phyloP scores from a whole-genome alignment of 2,888 invertebrate species.

The Furcula furcula region DNA sequence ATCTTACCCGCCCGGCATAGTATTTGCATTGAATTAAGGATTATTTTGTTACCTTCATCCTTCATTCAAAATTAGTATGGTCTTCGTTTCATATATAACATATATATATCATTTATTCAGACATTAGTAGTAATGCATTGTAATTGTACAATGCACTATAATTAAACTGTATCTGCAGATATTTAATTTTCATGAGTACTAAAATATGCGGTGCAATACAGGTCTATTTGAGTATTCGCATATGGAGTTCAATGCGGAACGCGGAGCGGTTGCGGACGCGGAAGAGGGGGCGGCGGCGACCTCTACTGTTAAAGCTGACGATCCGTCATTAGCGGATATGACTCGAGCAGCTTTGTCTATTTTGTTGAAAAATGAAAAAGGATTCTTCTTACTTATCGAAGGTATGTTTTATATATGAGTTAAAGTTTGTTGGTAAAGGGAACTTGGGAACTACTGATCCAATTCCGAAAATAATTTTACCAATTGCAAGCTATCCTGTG shows the following conservation, averaged over 20 bases:
- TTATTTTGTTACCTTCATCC: slow-evolving; percentile 26
- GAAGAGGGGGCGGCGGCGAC: slow-evolving; percentile 82
- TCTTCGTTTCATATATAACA: slow-evolving; percentile 12
- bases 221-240: slow-evolving; percentile 90
- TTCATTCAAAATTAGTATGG: slow-evolving; percentile 22
- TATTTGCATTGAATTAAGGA: slow-evolving; percentile 40
- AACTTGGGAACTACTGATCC: too few relatives aligned
- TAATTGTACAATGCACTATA: too few relatives aligned
- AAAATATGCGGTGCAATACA: slow-evolving; percentile 38
- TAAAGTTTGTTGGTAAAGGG: too few relatives aligned
- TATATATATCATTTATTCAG: too few relatives aligned
- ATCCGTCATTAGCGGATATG: slow-evolving; percentile 90
- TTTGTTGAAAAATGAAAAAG: slow-evolving; percentile 86
- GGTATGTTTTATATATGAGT: slow-evolving; percentile 78
- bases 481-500: too few relatives aligned
- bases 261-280: slow-evolving; percentile 82
- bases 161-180: background rate
- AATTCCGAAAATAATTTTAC: too few relatives aligned
- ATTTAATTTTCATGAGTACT: too few relatives aligned
- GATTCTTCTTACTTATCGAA: slow-evolving; percentile 89
- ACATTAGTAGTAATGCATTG: too few relatives aligned
- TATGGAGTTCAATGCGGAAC: slow-evolving; percentile 89
- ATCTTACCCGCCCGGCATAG: slow-evolving; percentile 32
- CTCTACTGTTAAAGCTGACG: slow-evolving; percentile 82
- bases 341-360: slow-evolving; percentile 87